phyloP scores from a whole-genome alignment of 2,113 vertebrate genomes.

The Pelusios castaneus region DNA sequence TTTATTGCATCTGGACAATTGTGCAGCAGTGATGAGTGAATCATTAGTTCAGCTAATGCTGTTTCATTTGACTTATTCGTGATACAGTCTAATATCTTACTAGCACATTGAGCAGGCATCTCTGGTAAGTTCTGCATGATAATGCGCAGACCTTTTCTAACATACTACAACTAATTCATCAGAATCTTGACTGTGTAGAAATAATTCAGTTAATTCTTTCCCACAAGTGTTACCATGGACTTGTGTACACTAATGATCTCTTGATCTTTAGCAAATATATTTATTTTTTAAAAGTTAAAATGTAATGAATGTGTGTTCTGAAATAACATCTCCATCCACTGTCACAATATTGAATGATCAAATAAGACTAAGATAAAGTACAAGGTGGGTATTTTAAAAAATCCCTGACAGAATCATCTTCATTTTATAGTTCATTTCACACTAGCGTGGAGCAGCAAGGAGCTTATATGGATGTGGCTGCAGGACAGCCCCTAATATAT shows the following conservation, averaged over 20 bases:
- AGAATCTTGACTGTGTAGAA: background rate
- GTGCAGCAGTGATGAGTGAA: background rate
- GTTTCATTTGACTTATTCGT: background rate
- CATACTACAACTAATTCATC: background rate
- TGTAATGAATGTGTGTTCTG: background rate
- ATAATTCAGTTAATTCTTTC: fast-evolving
- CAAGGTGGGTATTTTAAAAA: fast-evolving
- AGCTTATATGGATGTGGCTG: slow-evolving; percentile 66
- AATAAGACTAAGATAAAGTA: background rate
- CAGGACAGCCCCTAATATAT: slow-evolving; percentile 44
- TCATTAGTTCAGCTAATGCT: too few relatives aligned
- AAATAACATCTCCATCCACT: fast-evolving
- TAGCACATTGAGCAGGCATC: background rate
- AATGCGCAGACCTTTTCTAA: background rate
- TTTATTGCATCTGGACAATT: background rate
- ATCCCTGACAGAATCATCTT: fast-evolving
- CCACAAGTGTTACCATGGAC: background rate
- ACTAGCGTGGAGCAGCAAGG: slow-evolving; percentile 29
- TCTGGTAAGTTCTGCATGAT: background rate
- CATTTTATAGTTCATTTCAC: background rate
- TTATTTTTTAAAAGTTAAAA: background rate
- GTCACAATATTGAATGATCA: background rate
- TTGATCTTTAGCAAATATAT: background rate
- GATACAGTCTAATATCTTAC: background rate
- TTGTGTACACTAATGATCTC: background rate